phyloP scores from a whole-genome alignment of 2,888 invertebrate species.

The Panorpa germanica region DNA sequence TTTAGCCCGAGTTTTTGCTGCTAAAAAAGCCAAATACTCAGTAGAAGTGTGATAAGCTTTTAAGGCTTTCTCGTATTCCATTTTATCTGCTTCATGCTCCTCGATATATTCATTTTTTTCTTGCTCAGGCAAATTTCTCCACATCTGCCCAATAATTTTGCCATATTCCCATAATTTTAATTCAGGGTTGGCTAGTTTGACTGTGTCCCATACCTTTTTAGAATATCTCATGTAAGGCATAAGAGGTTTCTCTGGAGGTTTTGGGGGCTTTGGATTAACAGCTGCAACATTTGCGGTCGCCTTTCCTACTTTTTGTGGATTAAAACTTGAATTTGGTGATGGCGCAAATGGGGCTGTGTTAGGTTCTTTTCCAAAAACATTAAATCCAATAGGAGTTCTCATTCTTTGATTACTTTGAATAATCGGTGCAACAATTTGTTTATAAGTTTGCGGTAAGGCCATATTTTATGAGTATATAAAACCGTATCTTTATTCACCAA shows the following conservation, averaged over 20 bases:
- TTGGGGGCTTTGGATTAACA: slow-evolving; percentile 78
- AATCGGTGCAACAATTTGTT: too few species aligned
- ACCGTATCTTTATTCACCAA: too few species aligned
- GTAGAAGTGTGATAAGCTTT: slow-evolving; percentile 93
- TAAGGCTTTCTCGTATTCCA: slow-evolving; percentile 83
- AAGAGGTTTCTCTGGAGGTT: slow-evolving; percentile 94
- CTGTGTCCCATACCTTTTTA: slow-evolving; percentile 91
- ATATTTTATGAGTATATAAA: slow-evolving; percentile 28
- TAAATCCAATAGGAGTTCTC: too few species aligned
- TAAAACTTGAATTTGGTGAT: slow-evolving; percentile 73
- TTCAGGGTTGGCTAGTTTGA: slow-evolving; percentile 89
- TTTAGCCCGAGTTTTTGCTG: slow-evolving; percentile 80
- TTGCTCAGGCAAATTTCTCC: slow-evolving; percentile 83
- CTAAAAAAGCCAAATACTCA: slow-evolving; percentile 80
- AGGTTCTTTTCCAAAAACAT: slow-evolving; percentile 28
- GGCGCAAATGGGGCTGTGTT: slow-evolving; percentile 62
- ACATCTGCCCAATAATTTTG: slow-evolving; percentile 94
- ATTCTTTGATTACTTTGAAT: too few species aligned
- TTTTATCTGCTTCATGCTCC: slow-evolving; percentile 91
- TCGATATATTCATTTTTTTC: slow-evolving; percentile 88
- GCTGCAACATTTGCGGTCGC: slow-evolving; percentile 34
- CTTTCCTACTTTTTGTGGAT: slow-evolving; percentile 85
- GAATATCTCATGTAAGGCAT: slow-evolving; percentile 99
- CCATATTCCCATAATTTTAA: slow-evolving; percentile 97
- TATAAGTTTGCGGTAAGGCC: slow-evolving; percentile 70